Evolutionary conservation across 2,797 vertebrate species (phyloP), one percentile per base, ranked within the genome.

Genomic region (Neoniphon sammara): DNA sequence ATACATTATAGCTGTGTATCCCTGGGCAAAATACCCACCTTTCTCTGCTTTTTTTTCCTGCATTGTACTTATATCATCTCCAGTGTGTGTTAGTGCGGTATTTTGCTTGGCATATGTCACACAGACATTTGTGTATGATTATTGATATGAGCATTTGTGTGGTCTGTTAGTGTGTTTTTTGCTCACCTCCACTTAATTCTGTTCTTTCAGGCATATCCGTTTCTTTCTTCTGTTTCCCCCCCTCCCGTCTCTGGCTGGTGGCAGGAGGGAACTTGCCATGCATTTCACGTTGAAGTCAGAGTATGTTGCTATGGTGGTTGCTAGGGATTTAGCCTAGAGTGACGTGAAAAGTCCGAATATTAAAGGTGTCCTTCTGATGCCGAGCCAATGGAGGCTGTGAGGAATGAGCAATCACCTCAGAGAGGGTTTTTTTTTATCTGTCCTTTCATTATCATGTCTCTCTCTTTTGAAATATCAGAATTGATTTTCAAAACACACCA

Each of bases 251-350:
- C 82, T 86, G 85, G 74, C 88, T 89, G 81, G 86, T 91, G 88
- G 91, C 82, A 84, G 89, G 77, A 82, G 76, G 86, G 81, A 90
- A 92, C 92, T 95, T 95, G 78, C 91, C 84, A 95, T 95, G 93
- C 94, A 92, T 89, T 94, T 93, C 94, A 95, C 93, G 93, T 94
- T 88, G 88, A 89, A 86, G 89, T 82, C 84, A 70, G 91, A 90
- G 87, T 91, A 94, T 92, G 94, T 95, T 95, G 94, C 93, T 93
- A 95, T 91, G 94, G 91, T 93, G 94, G 93, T 95, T 95, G 94
- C 94, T 94, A 94, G 90, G 93, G 94, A 94, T 94, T 95, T 94
- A 94, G 91, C 82, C 85, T 62, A 81, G 91, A 94, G 91, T 95
- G 94, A 94, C 85, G 90, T 90, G 85, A 89, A 92, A 92, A 92